Evolutionary conservation across 2,797 vertebrate genomes (phyloP), one percentile per base, ranked within the genome.

Genomic region (Coilia nasus): DNA sequence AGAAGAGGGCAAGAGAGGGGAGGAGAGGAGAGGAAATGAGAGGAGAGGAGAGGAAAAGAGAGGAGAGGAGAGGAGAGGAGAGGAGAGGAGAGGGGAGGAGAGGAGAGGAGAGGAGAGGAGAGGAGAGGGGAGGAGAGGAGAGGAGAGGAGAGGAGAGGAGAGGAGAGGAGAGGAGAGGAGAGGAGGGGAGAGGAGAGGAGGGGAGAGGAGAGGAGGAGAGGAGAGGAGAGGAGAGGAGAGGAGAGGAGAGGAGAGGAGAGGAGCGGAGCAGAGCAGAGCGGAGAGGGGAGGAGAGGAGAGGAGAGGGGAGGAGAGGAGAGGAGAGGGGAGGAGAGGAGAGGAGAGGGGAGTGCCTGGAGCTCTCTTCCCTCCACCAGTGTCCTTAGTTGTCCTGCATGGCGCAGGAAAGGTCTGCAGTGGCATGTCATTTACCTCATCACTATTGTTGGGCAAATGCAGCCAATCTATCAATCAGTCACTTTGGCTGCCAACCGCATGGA

Each of bases 261-360:
- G 46, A 47, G 46, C 10, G 46, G 10, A 3, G 46, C 10, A 10
- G 46, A 47, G 10, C 3, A 10, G 46, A 4, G 46, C 4, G 46
- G 46, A 47, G 10, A 47, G 46, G 89, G 92, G 64, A 89, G 84
- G 67, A 41, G 67, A 17, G 28, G 31, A 15, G 64, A 35, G 12
- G 67, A 67, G 25, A 67, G 10, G 23, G 25, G 62, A 67, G 62
- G 23, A 10, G 28, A 71, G 64, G 59, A 10, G 25, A 64, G 10
- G 62, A 23, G 23, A 64, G 62, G 10, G 11, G 62, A 67, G 60
- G 60, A 71, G 64, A 15, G 23, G 10, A 67, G 67, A 19, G 46
- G 46, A 47, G 50, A 54, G 50, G 7, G 50, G 35, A 31, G 60
- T 17, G 71, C 31, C 35, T 44, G 71, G 17, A 2, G 35, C 71